A percentile compares a stretch with the other conserved stretches of the same genome.
Conservation (phyloP, 30 jellyfish, hydroid and myxozoan genomes). For the Hydra vulgaris region DNA sequence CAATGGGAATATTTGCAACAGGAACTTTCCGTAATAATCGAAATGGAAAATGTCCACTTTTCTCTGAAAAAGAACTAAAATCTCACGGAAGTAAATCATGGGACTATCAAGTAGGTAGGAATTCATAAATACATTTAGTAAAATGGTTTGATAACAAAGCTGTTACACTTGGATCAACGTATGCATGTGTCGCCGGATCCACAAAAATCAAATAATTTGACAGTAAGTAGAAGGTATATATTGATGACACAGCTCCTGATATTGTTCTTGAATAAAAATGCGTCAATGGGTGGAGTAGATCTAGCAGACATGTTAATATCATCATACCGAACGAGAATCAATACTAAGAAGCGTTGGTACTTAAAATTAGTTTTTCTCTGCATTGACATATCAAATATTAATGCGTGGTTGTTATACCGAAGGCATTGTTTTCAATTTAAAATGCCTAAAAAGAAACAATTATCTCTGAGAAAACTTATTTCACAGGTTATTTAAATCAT, state of each 20-base stretch:
- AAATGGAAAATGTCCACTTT: constrained; percentile 7
- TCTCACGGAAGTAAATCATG: neutral
- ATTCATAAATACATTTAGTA: neutral
- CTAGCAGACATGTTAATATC: no score
- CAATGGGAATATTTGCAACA: no score
- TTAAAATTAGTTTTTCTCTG: no score
- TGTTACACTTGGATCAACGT: constrained; percentile 9
- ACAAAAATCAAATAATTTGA: constrained; percentile 26
- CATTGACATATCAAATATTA: no score
- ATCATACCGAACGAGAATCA: no score
- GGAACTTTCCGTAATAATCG: no score
- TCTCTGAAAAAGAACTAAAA: neutral
- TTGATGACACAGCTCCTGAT: constrained; percentile 25
- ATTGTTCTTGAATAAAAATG: constrained; percentile 25
- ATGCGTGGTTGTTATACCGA: no score
- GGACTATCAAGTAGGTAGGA: neutral
- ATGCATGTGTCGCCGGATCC: neutral
- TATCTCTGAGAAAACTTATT: constrained; percentile 27
- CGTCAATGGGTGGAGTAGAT: no score
- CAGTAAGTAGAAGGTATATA: neutral
- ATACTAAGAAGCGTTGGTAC: no score
- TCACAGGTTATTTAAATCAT: constrained; percentile 10
- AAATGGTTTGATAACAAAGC: no score
- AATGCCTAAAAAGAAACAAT: constrained; percentile 25
- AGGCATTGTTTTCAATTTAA: constrained; percentile 30